Evolutionary conservation across 2,888 invertebrate genomes (phyloP).

Genomic region (Agrochola lota): DNA sequence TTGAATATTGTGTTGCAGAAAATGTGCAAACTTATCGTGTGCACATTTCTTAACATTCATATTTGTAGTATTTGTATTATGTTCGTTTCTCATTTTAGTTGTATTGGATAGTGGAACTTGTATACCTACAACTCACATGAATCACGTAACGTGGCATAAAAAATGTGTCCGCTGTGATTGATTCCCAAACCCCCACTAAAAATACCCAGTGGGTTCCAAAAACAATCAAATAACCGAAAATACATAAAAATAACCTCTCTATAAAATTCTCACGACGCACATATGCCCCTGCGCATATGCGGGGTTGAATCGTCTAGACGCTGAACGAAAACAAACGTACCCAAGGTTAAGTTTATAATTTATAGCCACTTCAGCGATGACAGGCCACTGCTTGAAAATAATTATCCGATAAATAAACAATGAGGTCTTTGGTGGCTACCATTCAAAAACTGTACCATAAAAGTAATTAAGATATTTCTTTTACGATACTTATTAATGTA

Average conservation of each 20-base stretch:
- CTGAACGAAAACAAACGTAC: slow-evolving; percentile 84
- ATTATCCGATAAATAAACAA: slow-evolving; percentile 83
- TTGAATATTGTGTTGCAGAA: neutral
- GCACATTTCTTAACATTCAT: neutral
- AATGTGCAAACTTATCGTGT: neutral
- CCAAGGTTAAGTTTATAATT: slow-evolving; percentile 89
- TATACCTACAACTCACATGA: neutral
- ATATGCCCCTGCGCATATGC: slow-evolving; percentile 59
- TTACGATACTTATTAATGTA: slow-evolving; percentile 46
- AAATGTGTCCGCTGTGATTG: neutral
- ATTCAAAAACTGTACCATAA: slow-evolving; percentile 50
- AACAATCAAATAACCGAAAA: slow-evolving; percentile 59
- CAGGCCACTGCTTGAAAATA: slow-evolving; percentile 80
- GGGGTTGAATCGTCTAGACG: slow-evolving; percentile 76
- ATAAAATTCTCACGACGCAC: slow-evolving; percentile 83
- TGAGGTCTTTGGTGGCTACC: slow-evolving; percentile 67
- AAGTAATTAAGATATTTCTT: slow-evolving; percentile 58
- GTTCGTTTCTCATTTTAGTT: neutral
- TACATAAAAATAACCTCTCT: slow-evolving; percentile 61
- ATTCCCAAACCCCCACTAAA: slow-evolving; percentile 11
- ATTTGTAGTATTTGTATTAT: neutral
- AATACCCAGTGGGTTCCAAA: slow-evolving; percentile 41
- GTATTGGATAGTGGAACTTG: neutral
- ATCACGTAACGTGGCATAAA: too few relatives aligned
- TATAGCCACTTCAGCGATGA: slow-evolving; percentile 87